Base-by-base conservation (phyloP, 2,888 invertebrate species). In the Pyrochroa serraticornis region DNA sequence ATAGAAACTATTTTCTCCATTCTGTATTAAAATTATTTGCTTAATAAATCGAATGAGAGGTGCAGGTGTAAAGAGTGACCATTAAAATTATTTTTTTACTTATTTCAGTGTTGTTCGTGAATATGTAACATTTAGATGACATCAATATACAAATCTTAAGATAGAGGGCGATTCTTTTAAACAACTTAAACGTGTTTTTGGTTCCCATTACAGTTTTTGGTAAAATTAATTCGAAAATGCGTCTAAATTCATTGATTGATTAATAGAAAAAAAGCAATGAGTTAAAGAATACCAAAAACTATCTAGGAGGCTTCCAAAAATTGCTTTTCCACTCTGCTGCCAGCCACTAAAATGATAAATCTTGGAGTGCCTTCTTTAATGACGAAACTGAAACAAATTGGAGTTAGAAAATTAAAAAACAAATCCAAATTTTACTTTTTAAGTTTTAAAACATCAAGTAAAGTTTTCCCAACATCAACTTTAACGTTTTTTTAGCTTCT, bases 331-430 rank as follows among this genome's bases (percentile, higher is more conserved):
- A 83, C 79, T 48, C 74, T 72, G 70, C 85, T 87, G 6, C 83
- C 82, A 34, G 82, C 80, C 0, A 85, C 83, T 43, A 89, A 70
- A 39, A 89, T 73, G 39, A 86, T 81, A 71, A 90, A 90, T 0
- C 84, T 82, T 0, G 89, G 89, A 0, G 87, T 87, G 0, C 89
- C 89, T 0, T 83, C 84, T 69, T 82, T 83, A 12, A 90, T 75
- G 44, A 85, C 77, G 73, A 84, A 87, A 64, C 84, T 85, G 69
- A 55, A 80, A 79, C 50, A 62, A n/a, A n/a, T n/a, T n/a, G n/a
- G n/a, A n/a, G n/a, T n/a, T n/a, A n/a, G n/a, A n/a, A 62, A 49
- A 45, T 34, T 37, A n/a, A n/a, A 51, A 46, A 42, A 43, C 13
- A 35, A 35, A 35, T 35, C 41, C 22, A 7, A 30, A 47, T 74